Evolutionary conservation across 1,140 invertebrate species (phyloP).

Genomic region (Piezodorus guildinii): DNA sequence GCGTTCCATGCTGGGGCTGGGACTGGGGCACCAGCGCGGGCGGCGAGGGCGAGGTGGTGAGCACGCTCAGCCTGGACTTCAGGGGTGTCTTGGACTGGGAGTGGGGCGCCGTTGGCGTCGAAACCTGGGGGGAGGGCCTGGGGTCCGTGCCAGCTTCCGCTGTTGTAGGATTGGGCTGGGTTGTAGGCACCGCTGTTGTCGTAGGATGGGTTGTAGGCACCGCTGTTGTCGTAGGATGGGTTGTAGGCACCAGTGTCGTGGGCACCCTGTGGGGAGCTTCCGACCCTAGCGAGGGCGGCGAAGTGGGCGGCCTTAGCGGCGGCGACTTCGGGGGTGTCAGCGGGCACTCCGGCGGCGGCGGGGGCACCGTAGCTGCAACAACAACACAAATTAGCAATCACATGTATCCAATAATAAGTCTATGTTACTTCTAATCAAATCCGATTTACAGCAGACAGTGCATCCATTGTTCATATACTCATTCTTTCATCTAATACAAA

Average conservation of each 20-base stretch:
- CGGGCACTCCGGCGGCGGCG: background rate
- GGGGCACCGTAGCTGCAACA: background rate
- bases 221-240: background rate
- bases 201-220: conserved; percentile 6
- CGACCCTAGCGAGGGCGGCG: conserved; percentile 22
- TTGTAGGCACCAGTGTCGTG: background rate
- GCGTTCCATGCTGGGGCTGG: conserved; percentile 17
- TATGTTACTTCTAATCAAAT: too few relatives aligned
- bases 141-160: background rate
- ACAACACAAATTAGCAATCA: background rate
- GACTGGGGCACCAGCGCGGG: conserved; percentile 16
- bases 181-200: background rate
- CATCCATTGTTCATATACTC: too few relatives aligned
- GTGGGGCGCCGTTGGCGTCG: conserved; percentile 33
- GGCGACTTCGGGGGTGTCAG: conserved; percentile 28
- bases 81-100: conserved; percentile 28
- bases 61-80: conserved; percentile 29
- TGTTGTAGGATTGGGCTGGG: conserved; percentile 4
- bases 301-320: conserved; percentile 28
- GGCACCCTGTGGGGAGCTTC: conserved; percentile 27
- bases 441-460: too few relatives aligned
- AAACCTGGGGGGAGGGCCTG: conserved; percentile 32
- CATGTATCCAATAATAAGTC: too few relatives aligned
- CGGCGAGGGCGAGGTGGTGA: conserved; percentile 23
- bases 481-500: too few relatives aligned